Evolutionary conservation across 2,888 invertebrate species (phyloP), one percentile per base, ranked within the genome.

Genomic region (Gymnoscelis rufifasciata): DNA sequence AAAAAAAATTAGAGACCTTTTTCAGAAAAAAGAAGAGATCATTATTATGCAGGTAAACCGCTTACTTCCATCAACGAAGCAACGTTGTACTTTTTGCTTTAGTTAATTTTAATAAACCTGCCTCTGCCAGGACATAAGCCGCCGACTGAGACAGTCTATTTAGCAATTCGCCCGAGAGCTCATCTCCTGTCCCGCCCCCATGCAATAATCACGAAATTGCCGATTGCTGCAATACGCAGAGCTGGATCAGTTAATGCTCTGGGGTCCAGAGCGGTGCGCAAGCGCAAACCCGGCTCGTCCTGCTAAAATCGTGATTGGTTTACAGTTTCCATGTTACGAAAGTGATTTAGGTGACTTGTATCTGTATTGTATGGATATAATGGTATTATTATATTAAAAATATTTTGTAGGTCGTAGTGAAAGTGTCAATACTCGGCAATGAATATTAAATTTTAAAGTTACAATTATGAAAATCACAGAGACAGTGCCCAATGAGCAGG

Each of bases 211-310:
- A 54, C 70, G 64, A 83, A 83, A 84, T 86, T 83, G 81, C 74
- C 66, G 81, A 86, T 86, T 84, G 81, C 74, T 64, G 82, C 82
- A 83, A 82, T 81, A 74, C 78, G 79, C 76, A 70, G 71, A 77
- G 78, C 83, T 81, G 79, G 72, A 68, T 66, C 72, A 73, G 73
- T 74, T 72, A 69, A 72, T 71, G 48, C 73, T 71, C 72, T 66
- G 65, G 68, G 65, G 65, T 52, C 64, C 57, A 28, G 40, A 38
- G 23, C 43, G 53, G 47, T 62, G 75, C 71, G 74, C 63, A 60
- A 64, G 74, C 66, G 67, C 35, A 19, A 7, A 35, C 10, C 7
- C 10, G 10, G 15, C 15, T 6, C n/a, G n/a, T n/a, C n/a, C n/a
- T n/a, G n/a, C n/a, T n/a, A n/a, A n/a, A n/a, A n/a, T n/a, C n/a